Percentiles rank a stretch among this genome's conserved stretches.
phyloP scores from a whole-genome alignment of 2,797 vertebrate genomes.

The Okamejei kenojei region DNA sequence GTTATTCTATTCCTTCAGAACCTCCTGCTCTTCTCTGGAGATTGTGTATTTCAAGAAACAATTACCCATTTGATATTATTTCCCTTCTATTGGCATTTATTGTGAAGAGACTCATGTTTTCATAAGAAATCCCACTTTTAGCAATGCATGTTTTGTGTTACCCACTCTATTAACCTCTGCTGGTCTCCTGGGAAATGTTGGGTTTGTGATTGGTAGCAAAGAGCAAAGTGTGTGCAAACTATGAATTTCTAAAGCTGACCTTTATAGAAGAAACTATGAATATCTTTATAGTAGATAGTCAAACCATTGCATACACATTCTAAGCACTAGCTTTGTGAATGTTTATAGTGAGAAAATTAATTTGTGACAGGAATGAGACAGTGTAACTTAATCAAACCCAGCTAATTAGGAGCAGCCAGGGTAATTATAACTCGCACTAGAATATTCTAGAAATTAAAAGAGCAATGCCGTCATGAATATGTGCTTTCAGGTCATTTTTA shows the following conservation, averaged over 20 bases:
- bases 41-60: background rate
- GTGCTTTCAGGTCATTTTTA: background rate
- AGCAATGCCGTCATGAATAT: background rate
- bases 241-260: constrained; percentile 20
- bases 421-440: background rate
- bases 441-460: background rate
- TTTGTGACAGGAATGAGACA: background rate
- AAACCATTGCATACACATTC: too few relatives aligned
- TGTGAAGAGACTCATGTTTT: background rate
- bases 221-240: background rate
- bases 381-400: constrained; percentile 13
- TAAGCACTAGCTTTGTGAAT: background rate
- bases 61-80: background rate
- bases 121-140: background rate
- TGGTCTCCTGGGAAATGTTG: background rate
- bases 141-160: constrained; percentile 3
- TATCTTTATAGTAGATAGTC: background rate
- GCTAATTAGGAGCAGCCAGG: background rate
- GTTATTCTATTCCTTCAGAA: background rate
- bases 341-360: background rate
- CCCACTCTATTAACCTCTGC: background rate
- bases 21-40: background rate
- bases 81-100: background rate
- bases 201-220: background rate
- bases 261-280: constrained; percentile 9